These are phyloP conservation scores for Bovichtus variegatus DNA, from an alignment of 2,797 vertebrate genomes.

Conservation along the genomic window DNA sequence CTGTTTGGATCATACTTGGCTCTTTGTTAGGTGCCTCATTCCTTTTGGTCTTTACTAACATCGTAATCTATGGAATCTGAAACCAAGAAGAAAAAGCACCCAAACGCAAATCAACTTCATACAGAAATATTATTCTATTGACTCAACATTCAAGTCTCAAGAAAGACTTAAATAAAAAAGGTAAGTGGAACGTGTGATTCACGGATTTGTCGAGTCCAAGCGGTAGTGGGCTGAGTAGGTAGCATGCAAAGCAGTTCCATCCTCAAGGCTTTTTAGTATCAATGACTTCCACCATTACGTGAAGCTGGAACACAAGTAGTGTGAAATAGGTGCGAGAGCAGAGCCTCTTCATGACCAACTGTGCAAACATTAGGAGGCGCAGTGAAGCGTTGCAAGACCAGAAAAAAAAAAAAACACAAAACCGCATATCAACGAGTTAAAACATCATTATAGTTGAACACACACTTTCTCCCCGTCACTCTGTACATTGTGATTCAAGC, in stretches of 20 bases:
- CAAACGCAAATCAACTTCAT: not conserved
- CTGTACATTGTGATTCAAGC: not conserved
- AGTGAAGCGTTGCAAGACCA: not conserved
- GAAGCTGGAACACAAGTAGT: not conserved
- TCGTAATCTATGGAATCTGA: not conserved
- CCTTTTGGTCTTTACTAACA: not conserved
- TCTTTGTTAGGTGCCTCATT: too few species aligned
- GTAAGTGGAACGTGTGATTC: slow-evolving; percentile 35
- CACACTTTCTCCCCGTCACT: not conserved
- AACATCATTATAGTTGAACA: not conserved
- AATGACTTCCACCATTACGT: slow-evolving; percentile 3
- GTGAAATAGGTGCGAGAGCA: not conserved
- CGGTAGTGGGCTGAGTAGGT: slow-evolving; percentile 17
- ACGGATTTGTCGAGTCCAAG: slow-evolving; percentile 20
- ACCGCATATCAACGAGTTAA: not conserved
- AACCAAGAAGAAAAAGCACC: not conserved
- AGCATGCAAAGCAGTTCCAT: slow-evolving; percentile 9
- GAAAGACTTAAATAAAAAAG: slow-evolving; percentile 24
- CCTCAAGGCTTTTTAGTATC: not conserved
- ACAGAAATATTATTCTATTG: not conserved
- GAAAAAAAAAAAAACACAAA: not conserved
- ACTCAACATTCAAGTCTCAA: slow-evolving; percentile 6
- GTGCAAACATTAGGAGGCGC: not conserved
- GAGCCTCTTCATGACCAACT: not conserved
- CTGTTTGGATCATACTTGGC: too few species aligned